These are phyloP conservation scores for Microcebus griseorufus DNA, from an alignment of 2,113 vertebrate genomes.

Conservation along the genomic window DNA sequence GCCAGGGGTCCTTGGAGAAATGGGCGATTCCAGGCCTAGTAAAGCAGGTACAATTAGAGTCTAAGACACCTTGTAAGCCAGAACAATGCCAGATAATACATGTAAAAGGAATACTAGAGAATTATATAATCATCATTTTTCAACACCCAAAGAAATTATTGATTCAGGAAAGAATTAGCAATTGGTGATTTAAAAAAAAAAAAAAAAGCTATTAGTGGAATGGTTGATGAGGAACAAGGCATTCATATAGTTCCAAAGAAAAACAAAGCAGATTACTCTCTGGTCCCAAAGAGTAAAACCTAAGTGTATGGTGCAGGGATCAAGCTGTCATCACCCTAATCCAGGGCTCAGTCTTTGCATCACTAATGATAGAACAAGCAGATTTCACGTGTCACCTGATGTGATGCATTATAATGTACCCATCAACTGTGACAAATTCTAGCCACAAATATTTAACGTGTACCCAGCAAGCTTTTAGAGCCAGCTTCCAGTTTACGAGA, in stretches of 20 bases:
- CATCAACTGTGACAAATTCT: conserved; percentile 33
- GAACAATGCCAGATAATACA: conserved; percentile 35
- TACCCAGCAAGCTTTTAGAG: conserved; percentile 48
- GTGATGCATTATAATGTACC: not conserved
- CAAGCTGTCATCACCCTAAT: conserved; percentile 14
- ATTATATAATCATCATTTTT: conserved; percentile 50
- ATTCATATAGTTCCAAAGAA: conserved; percentile 13
- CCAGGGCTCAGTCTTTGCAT: conserved; percentile 26
- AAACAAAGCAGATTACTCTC: not conserved
- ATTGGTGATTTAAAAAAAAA: not conserved
- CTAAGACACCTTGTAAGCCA: not conserved
- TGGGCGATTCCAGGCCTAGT: not conserved
- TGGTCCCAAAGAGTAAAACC: conserved; percentile 17
- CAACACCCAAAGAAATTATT: conserved; percentile 35
- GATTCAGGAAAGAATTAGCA: not conserved
- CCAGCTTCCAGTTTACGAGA: conserved; percentile 45
- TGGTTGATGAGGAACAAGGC: not conserved
- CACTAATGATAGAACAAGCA: conserved; percentile 23
- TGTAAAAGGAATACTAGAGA: conserved; percentile 40
- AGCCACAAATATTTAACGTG: conserved; percentile 55
- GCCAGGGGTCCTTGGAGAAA: not conserved
- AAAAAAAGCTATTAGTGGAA: not conserved
- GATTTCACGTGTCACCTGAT: conserved; percentile 24
- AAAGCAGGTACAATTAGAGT: conserved; percentile 5
- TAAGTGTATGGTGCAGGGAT: not conserved